Base-by-base conservation (phyloP, 2,113 vertebrate species). In the Dendrocopos noguchii region DNA sequence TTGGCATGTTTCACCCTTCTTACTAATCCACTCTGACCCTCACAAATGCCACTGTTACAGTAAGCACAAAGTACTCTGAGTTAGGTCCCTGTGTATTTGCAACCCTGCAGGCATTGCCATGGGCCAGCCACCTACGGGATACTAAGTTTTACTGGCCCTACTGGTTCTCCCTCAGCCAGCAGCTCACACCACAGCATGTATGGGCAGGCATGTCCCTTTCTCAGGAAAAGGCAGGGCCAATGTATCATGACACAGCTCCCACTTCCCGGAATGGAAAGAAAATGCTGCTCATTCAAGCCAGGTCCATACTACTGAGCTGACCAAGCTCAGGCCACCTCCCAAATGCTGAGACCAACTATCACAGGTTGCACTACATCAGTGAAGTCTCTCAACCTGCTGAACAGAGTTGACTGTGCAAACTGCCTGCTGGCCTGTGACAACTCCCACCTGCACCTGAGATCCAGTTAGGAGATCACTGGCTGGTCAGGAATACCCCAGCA, bases 261-360 rank as follows among this genome's bases (percentile, higher is more conserved):
- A 13, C 7, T 61, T 50, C 29, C 71, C 33, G 72, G 71, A 16
- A 72, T 55, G 22, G 75, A 25, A 4, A 73, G 18, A 77, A 81
- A 72, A 44, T 10, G 10, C 22, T 72, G 44, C 13, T 88, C 4
- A 2, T 39, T 64, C 44, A 80, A 52, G 6, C 28, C 50, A 77
- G 21, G 12, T 56, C 33, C 36, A 14, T 16, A 28, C 33, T 44
- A 31, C 46, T 18, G 36, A 85, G 39, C 28, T 52, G 50, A 64
- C 22, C 50, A 11, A 31, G 50, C 11, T 12, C 27, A 76, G 50
- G 16, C 4, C 0, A 0, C 25, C 17, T 59, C 27, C 25, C 42
- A 57, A 24, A 16, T 50, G n/a, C 17, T 2, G 12, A 68, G 24
- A 55, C 15, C 39, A 53, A 7, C 29, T 12, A 80, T 17, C 16